Base-by-base conservation (phyloP, 2,113 vertebrate species). In the Mola mola region DNA sequence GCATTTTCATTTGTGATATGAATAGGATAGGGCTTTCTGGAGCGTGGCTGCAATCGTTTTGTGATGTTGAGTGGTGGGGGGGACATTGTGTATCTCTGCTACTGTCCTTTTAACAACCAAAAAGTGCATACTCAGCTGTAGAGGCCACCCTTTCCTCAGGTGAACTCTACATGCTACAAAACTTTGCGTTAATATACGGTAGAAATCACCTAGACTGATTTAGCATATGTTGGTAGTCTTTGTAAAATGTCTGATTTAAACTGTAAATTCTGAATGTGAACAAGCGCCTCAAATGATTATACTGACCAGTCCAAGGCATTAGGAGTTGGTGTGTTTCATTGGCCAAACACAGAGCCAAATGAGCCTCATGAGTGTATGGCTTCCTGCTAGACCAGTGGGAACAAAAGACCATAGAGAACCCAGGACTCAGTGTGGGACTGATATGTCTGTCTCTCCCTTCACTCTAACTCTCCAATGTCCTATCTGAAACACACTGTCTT, bases 321-420 rank as follows among this genome's bases (percentile, higher is more conserved):
- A 84, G 75, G 69, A 71, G 28, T 65, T 75, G 59, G 58, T 81
- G 51, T 60, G 48, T 78, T 73, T 67, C 28, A 55, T 58, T 75
- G 41, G 69, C 62, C 49, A 76, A 55, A 75, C 62, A 55, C 53
- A 44, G 51, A 82, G 76, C 83, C 83, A 86, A 87, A 83, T 25
- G 59, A 78, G 72, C 78, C 87, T 80, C 84, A 79, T 71, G 85
- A 83, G 87, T 60, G 26, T 70, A 76, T 72, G 79, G 78, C 85
- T 89, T 87, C 82, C 84, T 88, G 81, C 75, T 74, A 67, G 77
- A 78, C 78, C 62, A 79, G 66, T 49, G 71, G 75, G 72, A 87
- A 89, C 85, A 89, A 89, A 88, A 67, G 68, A 71, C 77, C 63
- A 83, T 75, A 85, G 88, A 89, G 73, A 85, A 76, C 68, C 58